These are phyloP conservation scores for Sus cebifrons DNA, from an alignment of 2,797 vertebrate species.

Conservation along the genomic window DNA sequence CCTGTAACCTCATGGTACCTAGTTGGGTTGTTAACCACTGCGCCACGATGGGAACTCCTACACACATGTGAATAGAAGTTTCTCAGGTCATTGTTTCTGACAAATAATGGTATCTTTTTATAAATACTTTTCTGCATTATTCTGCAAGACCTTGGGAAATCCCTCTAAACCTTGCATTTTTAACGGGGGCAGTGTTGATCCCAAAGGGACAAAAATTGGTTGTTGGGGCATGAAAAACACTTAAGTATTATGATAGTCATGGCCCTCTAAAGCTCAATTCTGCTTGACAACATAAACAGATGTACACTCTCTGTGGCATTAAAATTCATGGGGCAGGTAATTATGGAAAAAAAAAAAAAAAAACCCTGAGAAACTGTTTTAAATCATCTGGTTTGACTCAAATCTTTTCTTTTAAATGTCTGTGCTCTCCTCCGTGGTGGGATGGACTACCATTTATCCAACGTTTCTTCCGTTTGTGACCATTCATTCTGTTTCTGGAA, in stretches of 20 bases:
- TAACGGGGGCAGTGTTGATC: neutral
- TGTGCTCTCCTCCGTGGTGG: neutral
- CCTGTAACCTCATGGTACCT: too few relatives aligned
- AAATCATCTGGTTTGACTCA: neutral
- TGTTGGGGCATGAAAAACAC: neutral
- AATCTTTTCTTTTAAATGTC: neutral
- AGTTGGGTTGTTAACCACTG: too few relatives aligned
- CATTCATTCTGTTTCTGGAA: neutral
- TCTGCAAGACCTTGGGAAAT: neutral
- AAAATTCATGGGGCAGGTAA: neutral
- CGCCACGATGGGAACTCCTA: too few relatives aligned
- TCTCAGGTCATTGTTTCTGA: neutral
- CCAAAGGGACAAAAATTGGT: neutral
- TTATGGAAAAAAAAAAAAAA: neutral
- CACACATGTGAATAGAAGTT: neutral
- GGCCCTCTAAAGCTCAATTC: neutral
- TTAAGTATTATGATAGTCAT: neutral
- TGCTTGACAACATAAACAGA: neutral
- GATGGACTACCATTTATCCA: neutral
- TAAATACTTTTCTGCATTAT: neutral
- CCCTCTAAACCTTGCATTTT: neutral
- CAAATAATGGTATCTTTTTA: neutral
- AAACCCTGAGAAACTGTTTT: neutral
- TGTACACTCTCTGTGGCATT: neutral
- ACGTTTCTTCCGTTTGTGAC: neutral